Conservation (phyloP, 2,888 invertebrate species). For the Gibbula magus region DNA sequence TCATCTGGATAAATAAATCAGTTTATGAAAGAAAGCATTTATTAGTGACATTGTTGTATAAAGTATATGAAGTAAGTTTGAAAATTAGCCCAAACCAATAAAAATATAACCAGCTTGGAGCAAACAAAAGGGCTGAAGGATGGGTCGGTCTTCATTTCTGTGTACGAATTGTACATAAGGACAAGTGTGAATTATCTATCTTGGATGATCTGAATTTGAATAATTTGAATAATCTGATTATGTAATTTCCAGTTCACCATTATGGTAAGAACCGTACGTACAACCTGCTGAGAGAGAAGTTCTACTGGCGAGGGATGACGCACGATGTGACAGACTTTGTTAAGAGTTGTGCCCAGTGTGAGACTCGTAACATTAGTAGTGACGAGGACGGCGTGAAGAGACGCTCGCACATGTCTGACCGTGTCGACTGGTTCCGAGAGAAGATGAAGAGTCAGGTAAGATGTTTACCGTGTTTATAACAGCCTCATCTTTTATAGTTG, state of each 20-base stretch:
- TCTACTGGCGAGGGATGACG: slow-evolving; percentile 56
- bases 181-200: too few species aligned
- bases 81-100: background rate
- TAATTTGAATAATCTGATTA: too few species aligned
- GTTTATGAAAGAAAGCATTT: too few species aligned
- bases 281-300: slow-evolving; percentile 36
- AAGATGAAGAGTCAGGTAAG: slow-evolving; percentile 1
- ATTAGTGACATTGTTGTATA: too few species aligned
- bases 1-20: too few species aligned
- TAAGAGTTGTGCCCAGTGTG: background rate
- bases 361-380: background rate
- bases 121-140: background rate
- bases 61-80: background rate
- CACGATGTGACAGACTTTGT: slow-evolving; percentile 42
- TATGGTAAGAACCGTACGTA: slow-evolving; percentile 44
- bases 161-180: too few species aligned
- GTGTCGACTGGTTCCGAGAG: slow-evolving; percentile 14
- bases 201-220: too few species aligned
- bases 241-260: slow-evolving; percentile 23
- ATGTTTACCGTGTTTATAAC: too few species aligned
- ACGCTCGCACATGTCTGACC: background rate
- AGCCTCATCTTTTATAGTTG: too few species aligned
- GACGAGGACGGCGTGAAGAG: slow-evolving; percentile 33
- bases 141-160: background rate
- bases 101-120: too few species aligned